Percentiles rank a stretch among this genome's conserved stretches.
phyloP scores from a whole-genome alignment of 2,888 invertebrate genomes.

The Drosophila macrospina region DNA sequence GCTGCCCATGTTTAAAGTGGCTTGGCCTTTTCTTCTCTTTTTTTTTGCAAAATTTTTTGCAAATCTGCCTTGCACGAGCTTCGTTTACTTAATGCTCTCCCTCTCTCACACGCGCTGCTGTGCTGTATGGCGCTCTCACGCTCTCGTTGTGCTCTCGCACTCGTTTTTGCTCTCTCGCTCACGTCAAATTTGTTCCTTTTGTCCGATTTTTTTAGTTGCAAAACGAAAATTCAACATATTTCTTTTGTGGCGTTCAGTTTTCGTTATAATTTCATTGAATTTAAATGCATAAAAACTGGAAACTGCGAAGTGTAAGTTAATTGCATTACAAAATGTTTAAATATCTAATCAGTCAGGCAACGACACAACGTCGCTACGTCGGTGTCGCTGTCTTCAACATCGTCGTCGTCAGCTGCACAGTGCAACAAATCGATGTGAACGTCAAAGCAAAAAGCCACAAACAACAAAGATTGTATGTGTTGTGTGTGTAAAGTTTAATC shows the following conservation, averaged over 20 bases:
- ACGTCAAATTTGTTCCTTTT: constrained; percentile 76
- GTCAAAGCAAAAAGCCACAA: constrained; percentile 12
- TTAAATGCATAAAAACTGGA: constrained; percentile 52
- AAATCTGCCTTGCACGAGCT: constrained; percentile 74
- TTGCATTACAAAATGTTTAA: constrained; percentile 18
- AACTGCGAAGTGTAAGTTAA: constrained; percentile 42
- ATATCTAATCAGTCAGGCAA: constrained; percentile 13
- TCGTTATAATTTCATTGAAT: constrained; percentile 60
- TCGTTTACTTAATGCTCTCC: constrained; percentile 70
- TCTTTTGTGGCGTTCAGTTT: constrained; percentile 61
- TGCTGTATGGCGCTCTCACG: constrained; percentile 25
- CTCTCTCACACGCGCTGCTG: constrained; percentile 42
- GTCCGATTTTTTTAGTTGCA: constrained; percentile 67
- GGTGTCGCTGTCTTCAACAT: constrained; percentile 7
- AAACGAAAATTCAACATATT: constrained; percentile 72
- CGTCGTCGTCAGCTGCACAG: constrained; percentile 54
- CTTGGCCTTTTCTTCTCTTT: constrained; percentile 56
- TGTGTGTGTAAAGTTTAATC: constrained; percentile 16
- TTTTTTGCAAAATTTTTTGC: constrained; percentile 63
- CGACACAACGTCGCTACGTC: constrained; percentile 18
- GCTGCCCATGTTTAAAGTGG: constrained; percentile 57
- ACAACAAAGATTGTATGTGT: constrained; percentile 16
- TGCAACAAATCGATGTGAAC: constrained; percentile 75
- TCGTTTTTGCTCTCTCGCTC: constrained; percentile 35
- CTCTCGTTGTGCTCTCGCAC: constrained; percentile 25